Percentiles rank a stretch among this genome's conserved stretches.
phyloP scores from a whole-genome alignment of 2,888 invertebrate species.

The Galerucella nymphaeae region DNA sequence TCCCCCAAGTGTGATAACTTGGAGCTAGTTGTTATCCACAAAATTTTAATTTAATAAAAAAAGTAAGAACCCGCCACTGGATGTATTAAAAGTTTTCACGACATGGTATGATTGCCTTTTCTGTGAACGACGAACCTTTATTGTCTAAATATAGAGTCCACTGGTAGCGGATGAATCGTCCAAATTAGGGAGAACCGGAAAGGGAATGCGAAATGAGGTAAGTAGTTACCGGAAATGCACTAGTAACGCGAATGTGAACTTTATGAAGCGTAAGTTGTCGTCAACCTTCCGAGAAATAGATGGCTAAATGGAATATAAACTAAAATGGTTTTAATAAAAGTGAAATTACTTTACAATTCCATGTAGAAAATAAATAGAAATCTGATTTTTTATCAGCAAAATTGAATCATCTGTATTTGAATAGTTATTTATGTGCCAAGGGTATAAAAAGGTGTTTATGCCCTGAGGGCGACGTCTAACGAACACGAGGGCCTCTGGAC shows the following conservation, averaged over 20 bases:
- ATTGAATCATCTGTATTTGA: no score
- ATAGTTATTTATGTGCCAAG: no score
- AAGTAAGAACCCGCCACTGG: neutral
- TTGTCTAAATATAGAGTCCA: constrained; percentile 33
- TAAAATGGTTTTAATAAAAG: neutral
- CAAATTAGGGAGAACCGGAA: constrained; percentile 36
- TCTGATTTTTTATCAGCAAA: no score
- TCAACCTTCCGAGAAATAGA: neutral
- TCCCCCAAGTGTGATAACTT: no score
- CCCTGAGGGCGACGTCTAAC: no score
- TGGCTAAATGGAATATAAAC: neutral
- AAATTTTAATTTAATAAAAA: neutral
- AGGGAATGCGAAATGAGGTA: constrained; percentile 40
- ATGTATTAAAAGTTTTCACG: constrained; percentile 28
- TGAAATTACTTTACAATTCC: neutral
- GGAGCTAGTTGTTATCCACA: neutral
- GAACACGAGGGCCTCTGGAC: no score
- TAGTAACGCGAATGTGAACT: constrained; percentile 31
- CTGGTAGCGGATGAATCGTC: constrained; percentile 28
- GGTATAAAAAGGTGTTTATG: no score
- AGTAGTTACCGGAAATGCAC: constrained; percentile 36
- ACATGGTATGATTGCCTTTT: constrained; percentile 27
- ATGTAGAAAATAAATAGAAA: no score
- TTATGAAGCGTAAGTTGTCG: constrained; percentile 15
- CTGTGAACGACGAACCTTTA: constrained; percentile 28